Evolutionary conservation across 2,888 invertebrate species (phyloP), one percentile per base, ranked within the genome.

Genomic region (Chalcosyrphus nemorum): DNA sequence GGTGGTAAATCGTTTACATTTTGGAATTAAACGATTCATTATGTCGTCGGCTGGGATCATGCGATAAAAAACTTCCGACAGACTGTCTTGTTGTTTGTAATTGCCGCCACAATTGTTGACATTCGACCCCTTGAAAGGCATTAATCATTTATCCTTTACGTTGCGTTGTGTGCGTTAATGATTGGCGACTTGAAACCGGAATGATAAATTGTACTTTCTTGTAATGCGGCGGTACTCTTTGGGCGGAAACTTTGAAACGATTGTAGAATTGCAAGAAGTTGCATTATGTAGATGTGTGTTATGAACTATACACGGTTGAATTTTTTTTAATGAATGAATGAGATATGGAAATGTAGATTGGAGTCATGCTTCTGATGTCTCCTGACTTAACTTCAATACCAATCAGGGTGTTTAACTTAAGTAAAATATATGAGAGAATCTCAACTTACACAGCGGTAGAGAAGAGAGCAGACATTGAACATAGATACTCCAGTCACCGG

Each of bases 71-170:
- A 80, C 43, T 81, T 80, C 80, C 66, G 80, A 66, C 80, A 47
- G 38, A 61, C 52, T 43, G 50, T 61, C 59, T 80, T 66, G 66
- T 70, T 70, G 57, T 76, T 75, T 81, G 75, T 76, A 59, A 81
- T 75, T 71, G 76, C 81, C 75, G 81, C 61, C 76, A 19, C 76
- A 81, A 76, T 81, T 81, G 76, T 76, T 81, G 76, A 76, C 65
- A 70, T 63, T 81, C 65, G 76, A 81, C 76, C 81, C 52, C 43
- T 59, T 29, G 24, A 19, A 65, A 71, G 27, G 35, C 57, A 81
- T 76, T 71, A 65, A 81, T 81, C 70, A 81, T 81, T 74, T 68
- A 74, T 80, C 45, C 80, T 80, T 80, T 54, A 35, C n/a, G n/a
- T n/a, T n/a, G 52, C 27, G n/a, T n/a, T n/a, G n/a, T 80, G 57